Evolutionary conservation across 2,888 invertebrate genomes (phyloP).

Genomic region (Cataglyphis rosenhaueri): DNA sequence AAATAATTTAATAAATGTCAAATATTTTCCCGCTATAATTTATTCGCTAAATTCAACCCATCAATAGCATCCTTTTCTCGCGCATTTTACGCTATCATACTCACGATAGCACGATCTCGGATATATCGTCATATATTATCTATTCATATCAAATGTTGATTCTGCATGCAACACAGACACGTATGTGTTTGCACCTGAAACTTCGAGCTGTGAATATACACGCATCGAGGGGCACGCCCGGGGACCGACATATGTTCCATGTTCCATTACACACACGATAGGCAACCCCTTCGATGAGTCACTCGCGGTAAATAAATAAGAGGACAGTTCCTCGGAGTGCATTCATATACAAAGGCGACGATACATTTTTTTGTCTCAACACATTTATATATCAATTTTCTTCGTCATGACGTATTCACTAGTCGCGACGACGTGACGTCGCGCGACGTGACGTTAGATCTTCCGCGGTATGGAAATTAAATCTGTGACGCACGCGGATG

Average conservation of each 20-base stretch:
- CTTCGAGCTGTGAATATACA: conserved; percentile 48
- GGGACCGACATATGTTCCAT: conserved; percentile 68
- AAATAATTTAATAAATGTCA: too few species aligned
- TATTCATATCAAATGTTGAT: conserved; percentile 33
- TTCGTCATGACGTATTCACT: conserved; percentile 27
- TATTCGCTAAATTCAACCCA: background rate
- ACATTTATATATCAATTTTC: background rate
- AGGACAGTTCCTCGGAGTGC: background rate
- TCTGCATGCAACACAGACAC: conserved; percentile 10
- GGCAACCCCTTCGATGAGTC: conserved; percentile 70
- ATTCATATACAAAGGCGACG: background rate
- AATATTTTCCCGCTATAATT: background rate
- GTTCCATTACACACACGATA: conserved; percentile 64
- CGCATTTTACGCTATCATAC: background rate
- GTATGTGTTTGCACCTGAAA: conserved; percentile 55
- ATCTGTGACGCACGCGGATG: conserved; percentile 17
- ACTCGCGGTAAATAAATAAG: conserved; percentile 49
- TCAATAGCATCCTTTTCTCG: background rate
- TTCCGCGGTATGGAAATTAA: conserved; percentile 24
- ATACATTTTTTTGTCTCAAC: background rate
- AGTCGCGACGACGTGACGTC: conserved; percentile 4
- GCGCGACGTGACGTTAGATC: conserved; percentile 21
- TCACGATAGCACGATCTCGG: background rate
- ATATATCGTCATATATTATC: conserved; percentile 6
- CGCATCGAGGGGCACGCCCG: conserved; percentile 31